Evolutionary conservation across 2,113 vertebrate species (phyloP), one percentile per base, ranked within the genome.

Genomic region (Cavia aperea): DNA sequence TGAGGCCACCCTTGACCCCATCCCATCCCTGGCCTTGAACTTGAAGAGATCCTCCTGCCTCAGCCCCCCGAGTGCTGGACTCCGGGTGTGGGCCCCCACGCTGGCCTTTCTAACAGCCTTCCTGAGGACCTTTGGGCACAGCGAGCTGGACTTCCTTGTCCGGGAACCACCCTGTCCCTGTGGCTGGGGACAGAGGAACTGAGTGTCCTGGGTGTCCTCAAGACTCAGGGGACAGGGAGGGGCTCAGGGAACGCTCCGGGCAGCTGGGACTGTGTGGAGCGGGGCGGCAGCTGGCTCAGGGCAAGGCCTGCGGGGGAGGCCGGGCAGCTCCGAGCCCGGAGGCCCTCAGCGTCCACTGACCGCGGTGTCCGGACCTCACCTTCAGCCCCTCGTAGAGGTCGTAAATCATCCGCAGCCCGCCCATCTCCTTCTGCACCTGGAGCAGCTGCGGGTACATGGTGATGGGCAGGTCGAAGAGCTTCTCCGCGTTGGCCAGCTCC

Each of bases 401-500:
- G 58, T 99, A 99, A 92, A 99, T 97, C 95, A 97, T 96, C 94
- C 97, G 97, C 83, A 99, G 96, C 49, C 97, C 98, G 0, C 88
- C 96, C 97, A 99, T 98, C 81, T 99, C 98, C 94, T 98, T 98
- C 96, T 99, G 98, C 29, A 99, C 98, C 66, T 96, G 97, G 6
- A 98, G 75, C 68, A 99, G 96, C 54, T 98, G 98, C 0, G 98
- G 98, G 81, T 99, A 99, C 79, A 95, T 81, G 0, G 98, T 98
- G 91, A 98, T 97, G 1, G 98, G 97, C 36, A 99, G 97, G 78
- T 98, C 98, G 46, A 99, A 97, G 82, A 99, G 98, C 90, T 99
- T 99, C 97, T 99, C 98, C 3, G 98, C 98, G 36, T 98, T 98
- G 5, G 97, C 97, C 78, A 99, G 92, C 62, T 99, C 98, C 94